These are phyloP conservation scores for Slavum lentiscoides DNA, from an alignment of 2,888 invertebrate genomes.

Conservation along the genomic window DNA sequence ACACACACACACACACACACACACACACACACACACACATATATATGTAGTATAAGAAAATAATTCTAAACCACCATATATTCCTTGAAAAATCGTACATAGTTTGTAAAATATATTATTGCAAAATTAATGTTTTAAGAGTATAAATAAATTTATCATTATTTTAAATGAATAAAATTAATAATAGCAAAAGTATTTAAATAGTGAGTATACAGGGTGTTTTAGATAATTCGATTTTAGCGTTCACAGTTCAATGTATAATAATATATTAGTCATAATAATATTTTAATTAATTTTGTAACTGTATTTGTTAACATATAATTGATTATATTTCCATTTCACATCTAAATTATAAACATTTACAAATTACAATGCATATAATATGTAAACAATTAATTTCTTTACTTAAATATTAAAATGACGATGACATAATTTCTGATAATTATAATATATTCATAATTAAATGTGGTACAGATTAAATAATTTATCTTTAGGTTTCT, in stretches of 20 bases:
- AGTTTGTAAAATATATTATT: not conserved
- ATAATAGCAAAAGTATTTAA: not conserved
- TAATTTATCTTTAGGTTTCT: not conserved
- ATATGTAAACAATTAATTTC: not conserved
- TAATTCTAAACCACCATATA: not conserved
- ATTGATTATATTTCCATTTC: not conserved
- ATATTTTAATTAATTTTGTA: conserved; percentile 6
- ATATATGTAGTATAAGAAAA: not conserved
- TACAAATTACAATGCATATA: not conserved
- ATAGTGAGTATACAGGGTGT: conserved; percentile 32
- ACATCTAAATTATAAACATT: not conserved
- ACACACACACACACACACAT: no score
- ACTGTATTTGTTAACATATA: not conserved
- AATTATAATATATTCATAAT: not conserved
- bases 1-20: no score
- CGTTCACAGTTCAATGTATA: not conserved
- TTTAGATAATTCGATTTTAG: conserved; percentile 24
- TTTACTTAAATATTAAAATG: not conserved
- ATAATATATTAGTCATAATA: not conserved
- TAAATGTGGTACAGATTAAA: not conserved
- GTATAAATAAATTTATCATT: not conserved
- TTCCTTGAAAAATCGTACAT: not conserved
- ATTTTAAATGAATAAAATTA: not conserved
- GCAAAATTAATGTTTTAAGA: not conserved
- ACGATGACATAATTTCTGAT: not conserved